These are phyloP conservation scores for Callinectes sapidus DNA, from an alignment of 2,888 invertebrate genomes.

Conservation along the genomic window DNA sequence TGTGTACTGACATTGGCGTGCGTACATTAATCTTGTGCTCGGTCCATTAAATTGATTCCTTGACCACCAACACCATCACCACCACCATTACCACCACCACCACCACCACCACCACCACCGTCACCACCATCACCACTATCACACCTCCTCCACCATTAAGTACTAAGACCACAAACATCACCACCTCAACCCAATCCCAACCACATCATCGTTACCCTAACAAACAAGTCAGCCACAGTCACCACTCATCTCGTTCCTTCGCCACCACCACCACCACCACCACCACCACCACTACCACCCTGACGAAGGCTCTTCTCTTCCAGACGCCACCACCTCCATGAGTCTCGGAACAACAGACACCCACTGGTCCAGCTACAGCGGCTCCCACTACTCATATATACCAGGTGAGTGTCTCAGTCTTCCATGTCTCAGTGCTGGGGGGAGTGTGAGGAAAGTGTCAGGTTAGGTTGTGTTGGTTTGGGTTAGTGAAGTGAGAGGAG, in stretches of 20 bases:
- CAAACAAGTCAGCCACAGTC: neutral
- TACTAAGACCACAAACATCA: conserved; percentile 4
- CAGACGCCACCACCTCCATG: conserved; percentile 57
- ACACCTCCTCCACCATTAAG: conserved; percentile 10
- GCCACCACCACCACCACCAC: neutral
- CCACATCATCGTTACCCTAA: conserved; percentile 26
- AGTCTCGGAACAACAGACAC: conserved; percentile 54
- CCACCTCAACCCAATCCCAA: neutral
- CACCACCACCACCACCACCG: neutral
- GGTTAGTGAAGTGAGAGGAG: too few species aligned
- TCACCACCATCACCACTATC: neutral
- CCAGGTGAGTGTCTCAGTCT: conserved; percentile 40
- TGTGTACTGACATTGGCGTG: conserved; percentile 24
- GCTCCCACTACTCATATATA: conserved; percentile 60
- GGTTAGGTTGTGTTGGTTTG: neutral
- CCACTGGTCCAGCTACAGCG: conserved; percentile 60
- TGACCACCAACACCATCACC: neutral
- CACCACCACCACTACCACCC: neutral
- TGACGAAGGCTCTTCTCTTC: neutral
- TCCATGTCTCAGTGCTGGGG: neutral
- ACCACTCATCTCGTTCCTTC: neutral
- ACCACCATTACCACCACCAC: neutral
- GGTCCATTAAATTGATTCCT: neutral
- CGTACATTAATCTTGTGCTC: neutral
- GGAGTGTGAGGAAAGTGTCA: neutral